Conservation (phyloP, 2,113 vertebrate genomes). For the Danio rerio region GRCz12tu NC_133194.1:14563501-14564000, state of each 20-base stretch:
- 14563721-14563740: constrained; percentile 6
- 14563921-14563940: constrained; percentile 7
- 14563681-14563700: too few species aligned
- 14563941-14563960: not conserved
- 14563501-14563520: too few species aligned
- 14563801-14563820: not conserved
- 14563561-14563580: not conserved
- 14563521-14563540: not conserved
- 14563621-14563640: constrained; percentile 18
- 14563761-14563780: not conserved
- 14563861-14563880: too few species aligned
- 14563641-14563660: not conserved
- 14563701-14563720: not conserved
- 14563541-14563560: not conserved
- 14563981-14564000: not conserved
- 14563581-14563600: too few species aligned
- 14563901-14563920: not conserved
- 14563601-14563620: not conserved
- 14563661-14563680: not conserved
- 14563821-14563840: not conserved
- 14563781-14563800: not conserved
- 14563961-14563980: constrained; percentile 7
- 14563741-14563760: not conserved
- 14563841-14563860: too few species aligned
- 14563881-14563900: not conserved